These are phyloP conservation scores for Fragum whitleyi DNA, from an alignment of 2,888 invertebrate species.

Conservation along the genomic window DNA sequence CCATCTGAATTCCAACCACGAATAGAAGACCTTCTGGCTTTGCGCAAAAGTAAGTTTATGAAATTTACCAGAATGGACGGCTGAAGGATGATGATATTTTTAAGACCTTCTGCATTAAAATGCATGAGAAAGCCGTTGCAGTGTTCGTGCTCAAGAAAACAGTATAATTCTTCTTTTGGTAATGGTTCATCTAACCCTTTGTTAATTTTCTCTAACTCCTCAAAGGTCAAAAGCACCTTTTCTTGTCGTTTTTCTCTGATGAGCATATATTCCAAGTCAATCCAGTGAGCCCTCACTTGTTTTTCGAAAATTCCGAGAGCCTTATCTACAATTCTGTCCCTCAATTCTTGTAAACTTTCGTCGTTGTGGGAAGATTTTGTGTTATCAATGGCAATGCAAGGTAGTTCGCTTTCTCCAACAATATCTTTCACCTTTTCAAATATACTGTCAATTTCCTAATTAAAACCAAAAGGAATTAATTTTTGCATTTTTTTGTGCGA, in stretches of 20 bases:
- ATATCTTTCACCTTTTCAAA: conserved; percentile 14
- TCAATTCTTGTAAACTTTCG: conserved; percentile 2
- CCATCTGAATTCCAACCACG: conserved; percentile 15
- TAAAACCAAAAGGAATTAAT: not conserved
- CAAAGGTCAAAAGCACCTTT: conserved; percentile 12
- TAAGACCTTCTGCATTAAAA: conserved; percentile 8
- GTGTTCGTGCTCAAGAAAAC: conserved; percentile 43
- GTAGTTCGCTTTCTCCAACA: conserved; percentile 4
- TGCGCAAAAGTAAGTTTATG: conserved; percentile 30
- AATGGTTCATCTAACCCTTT: conserved; percentile 30
- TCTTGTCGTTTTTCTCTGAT: conserved; percentile 13
- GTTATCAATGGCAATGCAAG: conserved; percentile 39
- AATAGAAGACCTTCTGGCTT: not conserved
- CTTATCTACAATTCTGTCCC: conserved; percentile 32
- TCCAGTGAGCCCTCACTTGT: conserved; percentile 45
- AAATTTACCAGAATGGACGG: conserved; percentile 31
- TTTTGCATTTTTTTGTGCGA: not conserved
- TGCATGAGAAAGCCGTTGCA: conserved; percentile 38
- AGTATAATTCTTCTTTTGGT: not conserved
- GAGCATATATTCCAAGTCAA: conserved; percentile 35
- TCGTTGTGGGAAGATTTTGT: conserved; percentile 17
- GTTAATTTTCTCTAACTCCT: conserved; percentile 28
- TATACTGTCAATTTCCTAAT: conserved; percentile 8
- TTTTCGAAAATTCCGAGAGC: conserved; percentile 39
- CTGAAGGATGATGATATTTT: conserved; percentile 40